Percentiles rank a stretch among this genome's conserved stretches.
These are phyloP conservation scores for Lineus longissimus DNA, from an alignment of 1,140 invertebrate species.

Conservation along the genomic window DNA sequence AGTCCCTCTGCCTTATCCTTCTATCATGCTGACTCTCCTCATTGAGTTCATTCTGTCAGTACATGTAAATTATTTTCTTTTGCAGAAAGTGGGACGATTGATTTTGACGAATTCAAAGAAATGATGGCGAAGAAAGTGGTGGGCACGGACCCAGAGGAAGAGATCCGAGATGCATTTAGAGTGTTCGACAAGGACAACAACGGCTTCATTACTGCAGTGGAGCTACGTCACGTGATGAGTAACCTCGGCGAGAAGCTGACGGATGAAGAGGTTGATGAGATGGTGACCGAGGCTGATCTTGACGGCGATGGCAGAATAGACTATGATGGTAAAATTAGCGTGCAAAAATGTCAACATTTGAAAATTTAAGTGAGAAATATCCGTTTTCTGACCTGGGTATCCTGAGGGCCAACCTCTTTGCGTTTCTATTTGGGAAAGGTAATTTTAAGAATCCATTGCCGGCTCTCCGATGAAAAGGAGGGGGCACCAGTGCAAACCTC, in stretches of 20 bases:
- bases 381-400: too few relatives aligned
- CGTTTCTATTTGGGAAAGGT: too few relatives aligned
- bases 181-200: conserved; percentile 60
- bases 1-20: too few relatives aligned
- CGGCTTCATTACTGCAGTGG: conserved; percentile 61
- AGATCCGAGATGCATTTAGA: conserved; percentile 55
- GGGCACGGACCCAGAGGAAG: conserved; percentile 96
- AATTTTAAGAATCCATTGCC: too few relatives aligned
- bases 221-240: conserved; percentile 93
- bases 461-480: too few relatives aligned
- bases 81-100: conserved; percentile 81
- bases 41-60: too few relatives aligned
- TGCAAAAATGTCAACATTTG: too few relatives aligned
- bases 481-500: too few relatives aligned
- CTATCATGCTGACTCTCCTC: too few relatives aligned
- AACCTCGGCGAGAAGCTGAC: conserved; percentile 97
- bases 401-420: too few relatives aligned
- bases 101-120: conserved; percentile 90
- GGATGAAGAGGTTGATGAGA: conserved; percentile 96
- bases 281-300: conserved; percentile 97
- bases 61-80: too few relatives aligned
- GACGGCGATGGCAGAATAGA: conserved; percentile 67
- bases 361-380: too few relatives aligned
- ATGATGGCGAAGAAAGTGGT: conserved; percentile 66
- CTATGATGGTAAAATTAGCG: not conserved